Evolutionary conservation across 1,140 invertebrate species (phyloP).

Genomic region (Chlorops oryzae): DNA sequence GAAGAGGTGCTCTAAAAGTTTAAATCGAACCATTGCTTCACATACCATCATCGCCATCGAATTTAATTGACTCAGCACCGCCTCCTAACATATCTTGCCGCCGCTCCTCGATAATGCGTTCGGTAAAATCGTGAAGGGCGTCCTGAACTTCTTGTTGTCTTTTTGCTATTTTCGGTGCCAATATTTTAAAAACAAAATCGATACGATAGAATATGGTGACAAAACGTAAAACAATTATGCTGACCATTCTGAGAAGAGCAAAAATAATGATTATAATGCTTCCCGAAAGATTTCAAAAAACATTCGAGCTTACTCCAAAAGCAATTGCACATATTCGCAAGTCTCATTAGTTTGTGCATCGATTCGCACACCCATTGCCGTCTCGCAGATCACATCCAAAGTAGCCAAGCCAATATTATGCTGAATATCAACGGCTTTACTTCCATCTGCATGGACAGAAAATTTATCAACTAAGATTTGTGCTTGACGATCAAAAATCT

Average conservation of each 20-base stretch:
- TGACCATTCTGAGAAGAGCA: too few species aligned
- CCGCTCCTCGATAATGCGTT: conserved; percentile 21
- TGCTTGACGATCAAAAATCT: conserved; percentile 60
- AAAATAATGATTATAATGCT: too few species aligned
- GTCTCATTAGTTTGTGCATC: conserved; percentile 54
- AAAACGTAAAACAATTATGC: conserved; percentile 3
- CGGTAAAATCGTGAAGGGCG: conserved; percentile 27
- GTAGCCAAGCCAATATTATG: not conserved
- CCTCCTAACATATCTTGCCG: conserved; percentile 17
- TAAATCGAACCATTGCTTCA: too few species aligned
- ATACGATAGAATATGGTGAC: conserved; percentile 23
- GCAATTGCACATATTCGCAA: conserved; percentile 54
- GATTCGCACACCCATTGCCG: conserved; percentile 60
- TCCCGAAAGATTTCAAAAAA: too few species aligned
- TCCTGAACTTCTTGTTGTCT: conserved; percentile 18
- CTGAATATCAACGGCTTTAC: not conserved
- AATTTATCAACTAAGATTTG: conserved; percentile 52
- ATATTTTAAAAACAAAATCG: conserved; percentile 25
- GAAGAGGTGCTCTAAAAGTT: too few species aligned
- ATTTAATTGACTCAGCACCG: too few species aligned
- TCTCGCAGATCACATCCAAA: conserved; percentile 47
- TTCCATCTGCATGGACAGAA: not conserved
- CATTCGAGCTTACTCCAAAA: conserved; percentile 46
- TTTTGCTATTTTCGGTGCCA: conserved; percentile 23
- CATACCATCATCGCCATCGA: too few species aligned